Base-by-base conservation (phyloP, 2,113 vertebrate species). In the Psettodes erumei region DNA sequence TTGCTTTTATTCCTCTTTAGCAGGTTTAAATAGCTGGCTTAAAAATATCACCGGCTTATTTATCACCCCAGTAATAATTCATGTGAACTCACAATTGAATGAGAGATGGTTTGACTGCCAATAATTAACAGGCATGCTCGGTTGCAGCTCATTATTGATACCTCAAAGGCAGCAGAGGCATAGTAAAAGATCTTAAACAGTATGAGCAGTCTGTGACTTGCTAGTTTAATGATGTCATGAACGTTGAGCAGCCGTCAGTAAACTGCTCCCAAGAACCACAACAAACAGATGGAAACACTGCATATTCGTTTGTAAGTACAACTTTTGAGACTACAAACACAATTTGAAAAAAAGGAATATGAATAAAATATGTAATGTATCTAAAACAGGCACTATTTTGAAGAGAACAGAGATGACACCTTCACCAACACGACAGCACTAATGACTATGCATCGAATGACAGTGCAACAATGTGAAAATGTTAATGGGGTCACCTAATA, bases 151-250 rank as follows among this genome's bases (percentile, higher is more conserved):
- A 30, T 62, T 69, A 79, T 67, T 67, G 54, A 64, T 71, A 50
- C 30, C 62, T 55, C 38, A n/a, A 63, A 67, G 62, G 33, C 72
- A 35, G 48, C 68, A 42, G 54, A 62, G 53, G 55, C 23, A 70
- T 53, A 64, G 15, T 59, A 70, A 66, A 43, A 47, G 75, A 77
- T 71, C 12, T 58, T 21, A 73, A 61, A 55, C 43, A 70, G 63
- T 33, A 18, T 12, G 40, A 51, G 51, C 64, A 55, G 38, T 56
- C 59, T 51, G 54, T 65, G 61, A 83, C 58, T 59, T 65, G 42
- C 38, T 42, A 18, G 23, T 79, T 59, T 53, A 68, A 75, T 43
- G 5, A 64, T 65, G 55, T 27, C 7, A 13, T 25, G 15, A 65
- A 59, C n/a, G 4, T 47, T 81, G 6, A 47, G 21, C 30, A 19